These are phyloP conservation scores for Ormyrus nitidulus DNA, from an alignment of 2,888 invertebrate species.

Conservation along the genomic window DNA sequence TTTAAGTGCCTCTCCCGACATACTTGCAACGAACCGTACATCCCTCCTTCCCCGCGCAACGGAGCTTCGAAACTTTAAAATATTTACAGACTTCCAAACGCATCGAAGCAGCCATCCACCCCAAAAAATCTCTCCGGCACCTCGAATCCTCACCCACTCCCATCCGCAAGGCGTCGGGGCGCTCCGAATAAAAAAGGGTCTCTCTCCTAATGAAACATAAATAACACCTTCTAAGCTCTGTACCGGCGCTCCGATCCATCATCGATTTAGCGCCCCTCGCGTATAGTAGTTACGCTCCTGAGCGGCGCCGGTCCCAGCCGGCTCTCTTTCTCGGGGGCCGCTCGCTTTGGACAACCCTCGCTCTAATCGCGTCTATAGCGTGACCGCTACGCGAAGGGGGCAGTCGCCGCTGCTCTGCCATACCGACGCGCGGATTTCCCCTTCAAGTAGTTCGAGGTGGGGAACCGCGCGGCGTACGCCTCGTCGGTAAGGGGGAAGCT, in stretches of 20 bases:
- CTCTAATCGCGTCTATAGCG: neutral
- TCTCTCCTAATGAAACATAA: slow-evolving; percentile 41
- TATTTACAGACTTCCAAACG: neutral
- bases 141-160: too few species aligned
- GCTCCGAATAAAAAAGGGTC: too few species aligned
- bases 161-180: neutral
- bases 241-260: slow-evolving; percentile 19
- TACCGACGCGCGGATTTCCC: slow-evolving; percentile 41
- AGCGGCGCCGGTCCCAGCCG: slow-evolving; percentile 13
- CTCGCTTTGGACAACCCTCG: slow-evolving; percentile 39
- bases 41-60: too few species aligned
- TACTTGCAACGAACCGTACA: too few species aligned
- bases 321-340: neutral
- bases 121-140: neutral
- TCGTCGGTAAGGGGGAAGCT: slow-evolving; percentile 36
- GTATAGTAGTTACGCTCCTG: slow-evolving; percentile 38
- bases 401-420: slow-evolving; percentile 11
- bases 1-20: too few species aligned
- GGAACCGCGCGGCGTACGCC: neutral
- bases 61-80: neutral
- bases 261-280: slow-evolving; percentile 33
- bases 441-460: neutral
- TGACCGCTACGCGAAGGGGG: slow-evolving; percentile 16
- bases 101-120: too few species aligned
- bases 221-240: slow-evolving; percentile 16